A percentile compares a stretch with the other conserved stretches of the same genome.
phyloP scores from a whole-genome alignment of 1,140 invertebrate genomes.

The Hypsibius dujardini region DNA sequence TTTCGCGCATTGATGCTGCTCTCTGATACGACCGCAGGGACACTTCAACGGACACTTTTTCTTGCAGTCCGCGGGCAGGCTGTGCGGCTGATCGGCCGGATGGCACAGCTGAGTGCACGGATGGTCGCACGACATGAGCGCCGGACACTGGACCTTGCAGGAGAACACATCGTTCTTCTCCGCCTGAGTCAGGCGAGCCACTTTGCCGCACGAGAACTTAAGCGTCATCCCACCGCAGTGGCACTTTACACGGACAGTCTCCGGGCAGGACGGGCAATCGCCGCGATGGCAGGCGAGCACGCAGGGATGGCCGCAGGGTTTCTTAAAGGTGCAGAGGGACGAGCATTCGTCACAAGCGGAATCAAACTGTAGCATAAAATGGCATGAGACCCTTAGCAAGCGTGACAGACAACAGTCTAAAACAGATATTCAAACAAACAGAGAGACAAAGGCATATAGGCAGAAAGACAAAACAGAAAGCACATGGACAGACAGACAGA shows the following conservation, averaged over 20 bases:
- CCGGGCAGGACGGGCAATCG: conserved; percentile 42
- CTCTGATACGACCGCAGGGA: conserved; percentile 55
- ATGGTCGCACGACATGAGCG: conserved; percentile 46
- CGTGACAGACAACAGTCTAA: no score
- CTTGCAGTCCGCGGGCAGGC: conserved; percentile 43
- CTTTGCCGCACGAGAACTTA: conserved; percentile 51
- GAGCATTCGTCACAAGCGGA: conserved; percentile 43
- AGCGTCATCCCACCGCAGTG: conserved; percentile 57
- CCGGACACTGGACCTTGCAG: conserved; percentile 67
- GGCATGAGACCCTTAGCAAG: no score
- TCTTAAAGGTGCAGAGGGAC: conserved; percentile 47
- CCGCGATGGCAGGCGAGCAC: conserved; percentile 51
- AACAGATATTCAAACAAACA: no score
- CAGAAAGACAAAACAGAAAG: no score
- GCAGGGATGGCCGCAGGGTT: conserved; percentile 60
- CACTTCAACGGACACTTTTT: conserved; percentile 62
- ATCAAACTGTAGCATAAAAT: conserved; percentile 31
- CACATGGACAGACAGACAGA: no score
- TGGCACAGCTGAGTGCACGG: conserved; percentile 58
- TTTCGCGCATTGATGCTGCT: conserved; percentile 49
- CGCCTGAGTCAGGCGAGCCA: conserved; percentile 38
- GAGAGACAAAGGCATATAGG: no score
- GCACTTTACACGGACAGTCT: conserved; percentile 46
- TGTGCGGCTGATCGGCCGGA: conserved; percentile 46
- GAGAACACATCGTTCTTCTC: conserved; percentile 41